A percentile compares a stretch with the other conserved stretches of the same genome.
These are phyloP conservation scores for Anolis apletophallus DNA, from an alignment of 2,797 vertebrate genomes.

Conservation along the genomic window DNA sequence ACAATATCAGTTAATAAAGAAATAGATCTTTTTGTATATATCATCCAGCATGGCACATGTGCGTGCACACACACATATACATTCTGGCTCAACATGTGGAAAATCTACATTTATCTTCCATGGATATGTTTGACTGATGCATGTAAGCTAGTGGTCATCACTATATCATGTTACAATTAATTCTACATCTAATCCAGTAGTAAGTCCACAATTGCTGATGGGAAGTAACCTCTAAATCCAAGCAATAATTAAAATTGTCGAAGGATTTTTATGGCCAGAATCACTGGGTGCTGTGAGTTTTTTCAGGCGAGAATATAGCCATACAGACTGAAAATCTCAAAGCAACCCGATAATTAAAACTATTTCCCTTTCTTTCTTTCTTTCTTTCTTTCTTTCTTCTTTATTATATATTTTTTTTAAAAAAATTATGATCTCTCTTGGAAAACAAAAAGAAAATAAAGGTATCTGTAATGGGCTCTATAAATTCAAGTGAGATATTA, in stretches of 20 bases:
- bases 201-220: neutral
- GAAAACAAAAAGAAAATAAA: constrained; percentile 43
- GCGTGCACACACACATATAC: neutral
- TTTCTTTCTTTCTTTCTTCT: too few species aligned
- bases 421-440: constrained; percentile 37
- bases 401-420: too few species aligned
- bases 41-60: neutral
- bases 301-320: too few species aligned
- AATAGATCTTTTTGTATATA: neutral
- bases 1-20: neutral
- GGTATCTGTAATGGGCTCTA: constrained; percentile 33
- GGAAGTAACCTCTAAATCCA: constrained; percentile 5
- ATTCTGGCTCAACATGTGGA: neutral
- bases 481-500: constrained; percentile 55
- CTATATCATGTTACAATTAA: neutral
- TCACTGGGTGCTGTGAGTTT: too few species aligned
- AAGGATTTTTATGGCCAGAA: too few species aligned
- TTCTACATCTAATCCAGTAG: neutral
- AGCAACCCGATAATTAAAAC: neutral
- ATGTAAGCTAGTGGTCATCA: neutral
- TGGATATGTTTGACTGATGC: neutral
- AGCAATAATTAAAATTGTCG: neutral
- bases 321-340: too few species aligned
- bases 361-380: too few species aligned
- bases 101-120: neutral